phyloP scores from a whole-genome alignment of 2,113 vertebrate species.

The Scophthalmus maximus region DNA sequence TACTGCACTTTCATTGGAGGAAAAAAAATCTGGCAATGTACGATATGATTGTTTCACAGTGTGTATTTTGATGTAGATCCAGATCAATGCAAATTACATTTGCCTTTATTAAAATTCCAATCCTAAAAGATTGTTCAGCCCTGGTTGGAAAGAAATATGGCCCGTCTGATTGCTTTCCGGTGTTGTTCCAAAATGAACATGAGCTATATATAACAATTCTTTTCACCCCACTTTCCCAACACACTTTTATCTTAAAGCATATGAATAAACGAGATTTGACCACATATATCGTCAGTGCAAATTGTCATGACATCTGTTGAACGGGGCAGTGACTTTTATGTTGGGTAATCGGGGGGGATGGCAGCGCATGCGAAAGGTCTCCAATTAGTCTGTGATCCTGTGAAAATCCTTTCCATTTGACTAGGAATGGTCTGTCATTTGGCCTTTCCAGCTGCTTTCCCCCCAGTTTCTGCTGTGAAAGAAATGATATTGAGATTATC shows the following conservation, averaged over 20 bases:
- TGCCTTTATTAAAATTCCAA: slow-evolving; percentile 16
- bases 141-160: background rate
- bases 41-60: background rate
- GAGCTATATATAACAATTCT: background rate
- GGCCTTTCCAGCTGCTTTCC: slow-evolving; percentile 60
- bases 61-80: slow-evolving; percentile 18
- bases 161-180: background rate
- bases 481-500: slow-evolving; percentile 59
- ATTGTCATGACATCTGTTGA: slow-evolving; percentile 45
- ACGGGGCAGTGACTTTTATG: slow-evolving; percentile 25
- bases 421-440: slow-evolving; percentile 51
- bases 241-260: background rate
- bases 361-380: slow-evolving; percentile 46
- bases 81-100: slow-evolving; percentile 20
- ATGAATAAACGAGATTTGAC: background rate
- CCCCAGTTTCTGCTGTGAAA: slow-evolving; percentile 35
- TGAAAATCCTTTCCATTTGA: slow-evolving; percentile 68
- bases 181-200: background rate
- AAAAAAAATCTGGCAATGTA: background rate
- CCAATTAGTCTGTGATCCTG: slow-evolving; percentile 67
- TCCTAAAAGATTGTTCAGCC: background rate
- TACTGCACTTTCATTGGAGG: background rate
- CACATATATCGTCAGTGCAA: background rate
- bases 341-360: slow-evolving; percentile 20
- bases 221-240: background rate